Percentiles rank a stretch among this genome's conserved stretches.
phyloP scores from a whole-genome alignment of 2,888 invertebrate genomes.

The Mythimna loreyi region DNA sequence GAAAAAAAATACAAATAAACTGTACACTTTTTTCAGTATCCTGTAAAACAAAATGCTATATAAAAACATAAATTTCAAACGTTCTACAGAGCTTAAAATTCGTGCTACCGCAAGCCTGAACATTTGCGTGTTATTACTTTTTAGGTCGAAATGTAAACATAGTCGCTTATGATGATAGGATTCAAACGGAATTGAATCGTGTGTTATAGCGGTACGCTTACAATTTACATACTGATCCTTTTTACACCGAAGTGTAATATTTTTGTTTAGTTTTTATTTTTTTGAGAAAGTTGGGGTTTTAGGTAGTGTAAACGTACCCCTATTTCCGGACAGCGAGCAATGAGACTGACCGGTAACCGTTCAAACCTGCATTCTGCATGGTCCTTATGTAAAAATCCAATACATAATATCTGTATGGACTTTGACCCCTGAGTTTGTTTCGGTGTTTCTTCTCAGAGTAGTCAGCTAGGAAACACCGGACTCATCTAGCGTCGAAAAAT shows the following conservation, averaged over 20 bases:
- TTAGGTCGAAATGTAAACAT: conserved; percentile 53
- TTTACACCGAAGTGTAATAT: conserved; percentile 37
- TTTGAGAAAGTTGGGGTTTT: too few species aligned
- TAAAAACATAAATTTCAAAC: conserved; percentile 20
- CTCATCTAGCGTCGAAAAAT: too few species aligned
- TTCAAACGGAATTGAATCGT: conserved; percentile 54
- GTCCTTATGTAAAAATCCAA: too few species aligned
- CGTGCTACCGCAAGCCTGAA: conserved; percentile 4
- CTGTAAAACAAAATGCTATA: conserved; percentile 3
- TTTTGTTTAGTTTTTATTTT: background rate
- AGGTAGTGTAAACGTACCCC: too few species aligned
- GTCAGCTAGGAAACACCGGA: too few species aligned
- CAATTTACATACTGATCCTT: background rate
- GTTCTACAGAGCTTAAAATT: conserved; percentile 13
- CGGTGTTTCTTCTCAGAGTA: too few species aligned
- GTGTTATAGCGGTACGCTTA: conserved; percentile 22
- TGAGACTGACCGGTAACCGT: too few species aligned
- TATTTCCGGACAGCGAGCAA: too few species aligned
- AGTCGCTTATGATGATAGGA: conserved; percentile 52
- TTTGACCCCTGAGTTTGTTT: too few species aligned
- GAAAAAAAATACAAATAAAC: too few species aligned
- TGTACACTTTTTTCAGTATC: background rate
- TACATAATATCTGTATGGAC: too few species aligned
- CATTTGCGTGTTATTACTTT: conserved; percentile 37
- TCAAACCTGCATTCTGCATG: too few species aligned